Conservation (phyloP, 2,113 vertebrate species). For the Xyrauchen texanus region DNA sequence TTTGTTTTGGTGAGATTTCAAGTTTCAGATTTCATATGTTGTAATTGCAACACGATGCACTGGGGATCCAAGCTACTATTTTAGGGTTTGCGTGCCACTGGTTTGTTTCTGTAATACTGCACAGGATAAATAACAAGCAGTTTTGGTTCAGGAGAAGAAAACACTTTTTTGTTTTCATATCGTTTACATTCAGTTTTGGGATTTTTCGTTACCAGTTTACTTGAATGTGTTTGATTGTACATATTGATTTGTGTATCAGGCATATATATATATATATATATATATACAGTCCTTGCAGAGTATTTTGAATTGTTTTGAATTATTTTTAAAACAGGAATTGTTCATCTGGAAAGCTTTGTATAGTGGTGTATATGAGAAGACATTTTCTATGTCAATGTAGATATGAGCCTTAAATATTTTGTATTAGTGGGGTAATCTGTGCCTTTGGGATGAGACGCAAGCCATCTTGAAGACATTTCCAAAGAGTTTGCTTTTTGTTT, state of each 20-base stretch:
- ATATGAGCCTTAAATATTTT: slow-evolving; percentile 44
- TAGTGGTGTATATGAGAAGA: slow-evolving; percentile 24
- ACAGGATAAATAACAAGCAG: slow-evolving; percentile 20
- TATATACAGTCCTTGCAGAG: slow-evolving; percentile 24
- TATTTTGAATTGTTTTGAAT: slow-evolving; percentile 46
- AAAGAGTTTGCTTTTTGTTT: slow-evolving; percentile 21
- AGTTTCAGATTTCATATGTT: slow-evolving; percentile 1
- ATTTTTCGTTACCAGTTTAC: slow-evolving; percentile 50
- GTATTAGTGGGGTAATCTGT: slow-evolving; percentile 37
- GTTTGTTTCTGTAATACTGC: slow-evolving; percentile 32
- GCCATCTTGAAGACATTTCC: slow-evolving; percentile 33
- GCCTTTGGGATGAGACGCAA: slow-evolving; percentile 38
- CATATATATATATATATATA: background rate
- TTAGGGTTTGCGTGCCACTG: slow-evolving; percentile 27
- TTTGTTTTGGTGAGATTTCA: background rate
- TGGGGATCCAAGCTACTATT: slow-evolving; percentile 27
- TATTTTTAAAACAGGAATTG: slow-evolving; percentile 33
- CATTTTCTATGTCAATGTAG: slow-evolving; percentile 31
- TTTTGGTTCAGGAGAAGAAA: slow-evolving; percentile 41
- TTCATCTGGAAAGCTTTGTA: slow-evolving; percentile 5
- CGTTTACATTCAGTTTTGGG: slow-evolving; percentile 50
- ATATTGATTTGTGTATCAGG: slow-evolving; percentile 47
- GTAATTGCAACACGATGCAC: slow-evolving; percentile 9
- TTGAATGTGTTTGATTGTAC: slow-evolving; percentile 49
- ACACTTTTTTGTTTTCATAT: slow-evolving; percentile 37